phyloP scores from a whole-genome alignment of 2,888 invertebrate genomes.

The Eupithecia abbreviata region DNA sequence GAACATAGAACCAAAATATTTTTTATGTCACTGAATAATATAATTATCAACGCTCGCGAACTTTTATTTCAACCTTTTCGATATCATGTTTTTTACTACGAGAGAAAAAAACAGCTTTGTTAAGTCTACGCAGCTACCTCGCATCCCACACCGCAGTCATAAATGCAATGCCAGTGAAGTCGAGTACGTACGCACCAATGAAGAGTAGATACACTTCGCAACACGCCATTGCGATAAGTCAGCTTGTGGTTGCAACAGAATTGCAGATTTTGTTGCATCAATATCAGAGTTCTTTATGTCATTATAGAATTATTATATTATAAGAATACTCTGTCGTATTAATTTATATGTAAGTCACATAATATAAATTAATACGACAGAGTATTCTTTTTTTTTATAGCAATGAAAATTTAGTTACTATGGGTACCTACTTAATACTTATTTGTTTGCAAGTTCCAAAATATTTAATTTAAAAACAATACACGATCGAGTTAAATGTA shows the following conservation, averaged over 20 bases:
- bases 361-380: background rate
- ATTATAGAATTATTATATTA: too few relatives aligned
- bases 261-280: slow-evolving; percentile 15
- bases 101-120: background rate
- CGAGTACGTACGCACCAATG: background rate
- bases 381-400: background rate
- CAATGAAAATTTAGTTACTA: too few relatives aligned
- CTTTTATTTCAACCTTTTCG: too few relatives aligned
- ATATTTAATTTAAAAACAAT: too few relatives aligned
- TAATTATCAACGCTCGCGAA: too few relatives aligned
- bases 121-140: background rate
- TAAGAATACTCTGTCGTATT: background rate
- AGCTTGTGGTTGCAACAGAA: slow-evolving; percentile 16
- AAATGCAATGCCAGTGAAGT: background rate
- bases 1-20: too few relatives aligned
- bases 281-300: background rate
- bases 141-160: background rate
- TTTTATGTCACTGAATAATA: too few relatives aligned
- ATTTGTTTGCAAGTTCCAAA: too few relatives aligned
- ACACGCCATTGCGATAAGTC: slow-evolving; percentile 14
- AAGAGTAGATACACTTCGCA: slow-evolving; percentile 6
- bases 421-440: too few relatives aligned
- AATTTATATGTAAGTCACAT: too few relatives aligned
- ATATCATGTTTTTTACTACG: background rate
- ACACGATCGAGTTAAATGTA: too few relatives aligned